Percentiles rank a stretch among this genome's conserved stretches.
Evolutionary conservation across 53 echinoderm and acorn worm species (phyloP).

Genomic region (Temnopleurus reevesii): DNA sequence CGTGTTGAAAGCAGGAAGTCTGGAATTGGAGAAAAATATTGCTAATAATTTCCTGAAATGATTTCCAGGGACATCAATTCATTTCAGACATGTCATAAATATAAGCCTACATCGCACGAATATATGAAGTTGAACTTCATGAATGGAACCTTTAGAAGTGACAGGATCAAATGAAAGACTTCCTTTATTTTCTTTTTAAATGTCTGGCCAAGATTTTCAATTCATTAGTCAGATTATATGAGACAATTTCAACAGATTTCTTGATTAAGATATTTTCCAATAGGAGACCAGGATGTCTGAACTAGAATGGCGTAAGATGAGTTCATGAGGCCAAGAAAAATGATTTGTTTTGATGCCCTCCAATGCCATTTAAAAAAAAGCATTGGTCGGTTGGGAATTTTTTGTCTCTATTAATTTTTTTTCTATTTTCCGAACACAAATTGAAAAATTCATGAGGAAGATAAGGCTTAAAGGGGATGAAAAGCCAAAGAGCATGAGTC

Average conservation of each 20-base stretch:
- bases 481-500: too few species aligned
- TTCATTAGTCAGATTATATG: neutral
- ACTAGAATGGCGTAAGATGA: neutral
- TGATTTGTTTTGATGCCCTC: too few species aligned
- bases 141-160: neutral
- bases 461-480: too few species aligned
- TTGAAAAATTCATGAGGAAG: too few species aligned
- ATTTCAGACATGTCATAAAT: neutral
- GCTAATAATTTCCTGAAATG: neutral
- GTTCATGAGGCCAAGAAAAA: too few species aligned
- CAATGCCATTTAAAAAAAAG: too few species aligned
- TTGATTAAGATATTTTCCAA: neutral
- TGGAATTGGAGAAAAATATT: neutral
- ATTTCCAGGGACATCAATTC: neutral
- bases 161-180: neutral
- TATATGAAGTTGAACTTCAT: too few species aligned
- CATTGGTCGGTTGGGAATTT: too few species aligned
- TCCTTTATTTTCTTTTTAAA: neutral
- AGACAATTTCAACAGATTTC: neutral
- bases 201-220: neutral
- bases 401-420: too few species aligned
- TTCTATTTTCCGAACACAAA: too few species aligned
- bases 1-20: slow-evolving; percentile 1
- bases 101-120: too few species aligned
- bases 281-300: neutral